A percentile compares a stretch with the other conserved stretches of the same genome.
Conservation (phyloP, 2,888 invertebrate species). For the Nesidiocoris tenuis region DNA sequence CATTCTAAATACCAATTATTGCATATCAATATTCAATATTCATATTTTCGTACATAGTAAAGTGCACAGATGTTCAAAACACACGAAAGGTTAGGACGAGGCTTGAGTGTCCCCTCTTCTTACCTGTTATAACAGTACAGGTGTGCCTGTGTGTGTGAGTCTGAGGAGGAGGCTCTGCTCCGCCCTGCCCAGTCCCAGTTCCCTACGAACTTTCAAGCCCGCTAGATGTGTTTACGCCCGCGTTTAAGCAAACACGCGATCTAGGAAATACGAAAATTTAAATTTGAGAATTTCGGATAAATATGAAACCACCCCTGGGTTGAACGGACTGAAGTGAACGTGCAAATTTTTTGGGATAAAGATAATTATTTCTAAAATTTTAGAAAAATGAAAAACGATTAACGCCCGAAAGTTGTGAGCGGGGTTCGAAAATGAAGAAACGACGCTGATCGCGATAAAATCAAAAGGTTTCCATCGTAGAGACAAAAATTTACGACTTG, state of each 20-base stretch:
- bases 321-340: neutral
- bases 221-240: neutral
- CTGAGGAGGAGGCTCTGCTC: neutral
- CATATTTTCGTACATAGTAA: no score
- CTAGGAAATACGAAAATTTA: neutral
- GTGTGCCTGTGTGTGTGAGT: neutral
- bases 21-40: no score
- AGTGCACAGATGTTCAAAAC: neutral
- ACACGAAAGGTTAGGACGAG: neutral
- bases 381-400: no score
- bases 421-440: neutral
- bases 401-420: no score
- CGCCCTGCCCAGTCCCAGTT: neutral
- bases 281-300: no score
- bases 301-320: neutral
- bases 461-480: neutral
- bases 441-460: neutral
- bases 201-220: slow-evolving; percentile 26
- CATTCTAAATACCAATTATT: no score
- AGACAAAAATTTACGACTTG: neutral
- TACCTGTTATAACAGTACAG: neutral
- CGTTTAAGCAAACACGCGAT: neutral
- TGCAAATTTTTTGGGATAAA: no score
- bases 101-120: neutral
- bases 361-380: no score